A percentile compares a stretch with the other conserved stretches of the same genome.
These are phyloP conservation scores for Heliothis virescens DNA, from an alignment of 1,140 invertebrate genomes.

Conservation along the genomic window DNA sequence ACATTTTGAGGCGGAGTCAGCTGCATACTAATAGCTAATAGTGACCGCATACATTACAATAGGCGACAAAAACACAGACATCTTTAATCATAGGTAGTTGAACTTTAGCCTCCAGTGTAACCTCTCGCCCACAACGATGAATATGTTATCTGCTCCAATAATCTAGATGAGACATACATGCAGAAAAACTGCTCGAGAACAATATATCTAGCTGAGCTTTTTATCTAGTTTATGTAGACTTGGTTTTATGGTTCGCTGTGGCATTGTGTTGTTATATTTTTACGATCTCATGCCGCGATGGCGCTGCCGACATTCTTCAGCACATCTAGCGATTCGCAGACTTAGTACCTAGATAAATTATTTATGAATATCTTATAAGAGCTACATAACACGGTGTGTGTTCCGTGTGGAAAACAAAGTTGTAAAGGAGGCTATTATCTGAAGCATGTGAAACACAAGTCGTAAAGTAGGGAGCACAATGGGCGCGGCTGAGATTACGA, in stretches of 20 bases:
- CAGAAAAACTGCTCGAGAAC: neutral
- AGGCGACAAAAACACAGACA: neutral
- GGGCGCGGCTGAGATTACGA: neutral
- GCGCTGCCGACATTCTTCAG: too few species aligned
- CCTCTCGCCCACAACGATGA: neutral
- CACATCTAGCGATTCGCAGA: too few species aligned
- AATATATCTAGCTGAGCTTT: neutral
- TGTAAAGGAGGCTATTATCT: neutral
- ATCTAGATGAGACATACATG: neutral
- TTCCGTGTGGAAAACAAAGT: neutral
- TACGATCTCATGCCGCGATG: too few species aligned
- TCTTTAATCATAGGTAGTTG: neutral
- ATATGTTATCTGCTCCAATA: constrained; percentile 25
- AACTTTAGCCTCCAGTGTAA: constrained; percentile 6
- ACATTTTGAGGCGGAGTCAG: too few species aligned
- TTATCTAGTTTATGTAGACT: too few species aligned
- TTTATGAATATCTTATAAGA: neutral
- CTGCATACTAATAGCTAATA: too few species aligned
- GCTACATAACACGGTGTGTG: neutral
- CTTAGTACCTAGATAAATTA: neutral
- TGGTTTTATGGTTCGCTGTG: too few species aligned
- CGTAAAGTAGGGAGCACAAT: constrained; percentile 9
- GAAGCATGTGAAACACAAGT: neutral
- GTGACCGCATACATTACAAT: too few species aligned
- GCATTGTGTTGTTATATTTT: too few species aligned